Conservation (phyloP, 2,113 vertebrate species). For the Paramisgurnus dabryanus region DNA sequence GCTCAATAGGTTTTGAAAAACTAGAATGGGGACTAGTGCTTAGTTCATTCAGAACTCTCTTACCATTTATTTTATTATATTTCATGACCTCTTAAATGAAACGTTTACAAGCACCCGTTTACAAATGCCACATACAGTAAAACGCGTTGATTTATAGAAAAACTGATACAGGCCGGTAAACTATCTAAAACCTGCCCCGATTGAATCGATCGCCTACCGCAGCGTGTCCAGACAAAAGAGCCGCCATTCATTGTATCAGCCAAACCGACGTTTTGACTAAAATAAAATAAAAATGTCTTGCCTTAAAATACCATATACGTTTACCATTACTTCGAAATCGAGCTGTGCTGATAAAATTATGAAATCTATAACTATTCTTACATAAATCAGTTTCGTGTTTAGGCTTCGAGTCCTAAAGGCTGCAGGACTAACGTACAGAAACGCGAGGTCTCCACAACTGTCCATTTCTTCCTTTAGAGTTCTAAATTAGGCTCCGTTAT, state of each 20-base stretch:
- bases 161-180: background rate
- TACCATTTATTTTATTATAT: no score
- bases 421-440: background rate
- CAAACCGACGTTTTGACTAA: background rate
- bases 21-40: no score
- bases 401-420: background rate
- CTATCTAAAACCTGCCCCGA: background rate
- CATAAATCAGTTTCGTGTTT: background rate
- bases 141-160: background rate
- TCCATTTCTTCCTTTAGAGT: background rate
- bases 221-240: slow-evolving; percentile 12
- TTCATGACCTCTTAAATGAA: no score
- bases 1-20: no score
- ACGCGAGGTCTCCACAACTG: background rate
- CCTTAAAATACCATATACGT: background rate
- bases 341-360: background rate
- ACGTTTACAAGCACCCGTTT: no score
- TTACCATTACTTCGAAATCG: background rate
- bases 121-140: no score
- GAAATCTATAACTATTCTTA: background rate
- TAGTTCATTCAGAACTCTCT: no score
- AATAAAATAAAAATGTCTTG: background rate
- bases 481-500: background rate
- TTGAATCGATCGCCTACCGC: background rate
- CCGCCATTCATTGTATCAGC: background rate